Evolutionary conservation across 2,797 vertebrate genomes (phyloP).

Genomic region (Acrossocheilus fasciatus): DNA sequence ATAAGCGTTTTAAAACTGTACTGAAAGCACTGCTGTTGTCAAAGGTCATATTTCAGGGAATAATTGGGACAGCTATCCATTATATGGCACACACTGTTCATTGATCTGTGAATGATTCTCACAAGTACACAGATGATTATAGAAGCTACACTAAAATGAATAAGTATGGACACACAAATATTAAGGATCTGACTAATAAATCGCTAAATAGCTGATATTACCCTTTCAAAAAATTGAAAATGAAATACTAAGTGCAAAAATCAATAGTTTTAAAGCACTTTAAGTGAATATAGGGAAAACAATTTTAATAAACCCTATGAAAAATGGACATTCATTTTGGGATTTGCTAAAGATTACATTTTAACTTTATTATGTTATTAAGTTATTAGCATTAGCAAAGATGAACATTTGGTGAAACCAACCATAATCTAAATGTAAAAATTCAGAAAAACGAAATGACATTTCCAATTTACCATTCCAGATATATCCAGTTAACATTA

Average conservation of each 20-base stretch:
- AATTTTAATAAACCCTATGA: not conserved
- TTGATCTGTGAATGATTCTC: not conserved
- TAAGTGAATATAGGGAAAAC: not conserved
- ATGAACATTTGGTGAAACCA: not conserved
- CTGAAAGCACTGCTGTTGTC: not conserved
- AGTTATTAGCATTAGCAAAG: not conserved
- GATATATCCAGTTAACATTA: too few relatives aligned
- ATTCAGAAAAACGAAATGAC: too few relatives aligned
- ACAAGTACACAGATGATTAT: not conserved
- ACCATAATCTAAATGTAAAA: too few relatives aligned
- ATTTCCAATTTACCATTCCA: too few relatives aligned
- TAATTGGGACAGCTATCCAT: not conserved
- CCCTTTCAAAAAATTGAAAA: not conserved
- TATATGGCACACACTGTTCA: not conserved
- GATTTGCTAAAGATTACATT: not conserved
- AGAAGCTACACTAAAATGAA: not conserved
- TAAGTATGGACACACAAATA: not conserved
- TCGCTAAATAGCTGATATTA: not conserved
- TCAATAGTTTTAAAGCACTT: not conserved
- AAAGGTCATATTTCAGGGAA: constrained; percentile 12
- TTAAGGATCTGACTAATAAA: not conserved
- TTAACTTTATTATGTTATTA: not conserved
- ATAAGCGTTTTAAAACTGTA: constrained; percentile 11
- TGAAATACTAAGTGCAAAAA: not conserved
- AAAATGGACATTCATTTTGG: not conserved